Conservation (phyloP, 2,113 vertebrate species). For the Dipodomys spectabilis region DNA sequence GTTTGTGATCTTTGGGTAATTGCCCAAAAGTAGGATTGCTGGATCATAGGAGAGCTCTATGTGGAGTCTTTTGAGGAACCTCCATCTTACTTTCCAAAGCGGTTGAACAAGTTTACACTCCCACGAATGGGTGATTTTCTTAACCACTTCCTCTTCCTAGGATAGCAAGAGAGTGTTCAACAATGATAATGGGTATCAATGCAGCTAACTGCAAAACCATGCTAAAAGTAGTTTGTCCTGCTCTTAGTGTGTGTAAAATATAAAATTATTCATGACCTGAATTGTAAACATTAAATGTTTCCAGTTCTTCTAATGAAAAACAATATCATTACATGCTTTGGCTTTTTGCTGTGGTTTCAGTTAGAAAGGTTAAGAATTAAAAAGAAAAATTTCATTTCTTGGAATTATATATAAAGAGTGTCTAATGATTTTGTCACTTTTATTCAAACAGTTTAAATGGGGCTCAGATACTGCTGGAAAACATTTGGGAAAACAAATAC, state of each 20-base stretch:
- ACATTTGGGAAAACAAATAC: background rate
- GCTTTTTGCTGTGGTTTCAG: background rate
- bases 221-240: background rate
- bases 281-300: background rate
- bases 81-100: too few species aligned
- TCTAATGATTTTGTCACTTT: background rate
- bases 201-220: background rate
- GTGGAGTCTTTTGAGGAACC: too few species aligned
- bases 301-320: background rate
- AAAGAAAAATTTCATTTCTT: background rate
- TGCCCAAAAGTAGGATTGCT: too few species aligned
- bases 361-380: constrained; percentile 27
- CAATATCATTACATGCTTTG: background rate
- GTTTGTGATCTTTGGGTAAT: too few species aligned
- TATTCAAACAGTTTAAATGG: background rate
- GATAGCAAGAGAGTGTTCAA: background rate
- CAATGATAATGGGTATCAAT: background rate
- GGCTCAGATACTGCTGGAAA: too few species aligned
- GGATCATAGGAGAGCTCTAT: too few species aligned
- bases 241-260: background rate
- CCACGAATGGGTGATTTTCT: background rate
- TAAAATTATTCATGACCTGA: background rate
- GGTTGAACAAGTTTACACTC: too few species aligned
- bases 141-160: background rate
- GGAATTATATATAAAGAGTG: background rate